These are phyloP conservation scores for Protodeltote pygarga DNA, from an alignment of 2,888 invertebrate species.

Conservation along the genomic window DNA sequence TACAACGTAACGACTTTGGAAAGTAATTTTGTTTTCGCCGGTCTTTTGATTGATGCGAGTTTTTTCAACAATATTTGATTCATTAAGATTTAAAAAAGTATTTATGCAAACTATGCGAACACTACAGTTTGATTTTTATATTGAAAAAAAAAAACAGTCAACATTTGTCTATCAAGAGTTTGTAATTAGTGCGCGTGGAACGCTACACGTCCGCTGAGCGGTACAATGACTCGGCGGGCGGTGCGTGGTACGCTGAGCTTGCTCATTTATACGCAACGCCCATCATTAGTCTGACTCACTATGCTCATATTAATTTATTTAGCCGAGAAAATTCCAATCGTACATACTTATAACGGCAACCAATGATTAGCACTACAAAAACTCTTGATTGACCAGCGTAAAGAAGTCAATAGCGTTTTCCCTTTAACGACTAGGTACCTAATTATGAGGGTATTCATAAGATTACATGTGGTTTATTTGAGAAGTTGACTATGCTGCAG, in stretches of 20 bases:
- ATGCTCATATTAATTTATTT: slow-evolving; percentile 53
- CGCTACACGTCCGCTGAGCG: slow-evolving; percentile 63
- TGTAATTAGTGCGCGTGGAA: slow-evolving; percentile 60
- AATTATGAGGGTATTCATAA: slow-evolving; percentile 57
- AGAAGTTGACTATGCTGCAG: slow-evolving; percentile 53
- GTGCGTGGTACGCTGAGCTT: slow-evolving; percentile 58
- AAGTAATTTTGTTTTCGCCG: slow-evolving; percentile 52
- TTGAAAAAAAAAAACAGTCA: too few relatives aligned
- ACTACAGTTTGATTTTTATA: too few relatives aligned
- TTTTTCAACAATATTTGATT: slow-evolving; percentile 44
- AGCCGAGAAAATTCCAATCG: slow-evolving; percentile 49
- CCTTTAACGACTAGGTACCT: slow-evolving; percentile 48
- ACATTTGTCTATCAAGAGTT: too few relatives aligned
- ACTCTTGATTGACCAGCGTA: slow-evolving; percentile 60
- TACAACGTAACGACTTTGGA: slow-evolving; percentile 44
- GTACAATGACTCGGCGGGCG: slow-evolving; percentile 42
- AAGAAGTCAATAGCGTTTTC: slow-evolving; percentile 54
- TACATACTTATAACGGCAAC: too few relatives aligned
- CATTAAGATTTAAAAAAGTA: too few relatives aligned
- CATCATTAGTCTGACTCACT: slow-evolving; percentile 56
- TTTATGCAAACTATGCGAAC: too few relatives aligned
- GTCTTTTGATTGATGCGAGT: slow-evolving; percentile 45
- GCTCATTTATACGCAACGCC: slow-evolving; percentile 59
- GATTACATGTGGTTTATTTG: slow-evolving; percentile 57
- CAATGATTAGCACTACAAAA: slow-evolving; percentile 54